Conservation (phyloP, 23 tunicate genomes). For the Halocynthia aurantium region DNA sequence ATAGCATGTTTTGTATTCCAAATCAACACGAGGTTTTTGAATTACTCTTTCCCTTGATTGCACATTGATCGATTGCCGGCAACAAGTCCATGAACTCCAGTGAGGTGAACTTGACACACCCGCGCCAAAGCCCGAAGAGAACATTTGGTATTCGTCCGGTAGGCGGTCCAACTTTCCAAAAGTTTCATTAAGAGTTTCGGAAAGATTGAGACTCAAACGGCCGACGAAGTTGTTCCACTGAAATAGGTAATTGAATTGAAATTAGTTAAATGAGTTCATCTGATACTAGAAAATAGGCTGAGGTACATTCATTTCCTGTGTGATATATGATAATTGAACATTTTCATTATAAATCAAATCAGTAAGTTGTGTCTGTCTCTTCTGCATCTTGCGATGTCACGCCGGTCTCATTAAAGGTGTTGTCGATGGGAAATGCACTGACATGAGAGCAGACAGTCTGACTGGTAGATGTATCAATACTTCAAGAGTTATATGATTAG, state of each 20-base stretch:
- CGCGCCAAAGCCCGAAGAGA: slow-evolving; percentile 8
- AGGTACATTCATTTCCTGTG: no score
- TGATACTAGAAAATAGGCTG: no score
- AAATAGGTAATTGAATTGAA: background rate
- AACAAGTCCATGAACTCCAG: slow-evolving; percentile 24
- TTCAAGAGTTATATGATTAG: no score
- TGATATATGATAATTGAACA: no score
- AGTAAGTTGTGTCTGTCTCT: no score
- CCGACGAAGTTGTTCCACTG: slow-evolving; percentile 10
- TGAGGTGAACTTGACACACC: background rate
- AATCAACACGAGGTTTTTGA: slow-evolving; percentile 7
- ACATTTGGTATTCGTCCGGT: slow-evolving; percentile 8
- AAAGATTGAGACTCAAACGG: slow-evolving; percentile 3
- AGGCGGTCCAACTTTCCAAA: slow-evolving; percentile 2
- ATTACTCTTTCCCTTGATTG: slow-evolving; percentile 2
- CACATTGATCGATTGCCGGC: slow-evolving; percentile 7
- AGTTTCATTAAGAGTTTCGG: slow-evolving; percentile 9
- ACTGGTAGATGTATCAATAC: no score
- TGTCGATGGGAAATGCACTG: no score
- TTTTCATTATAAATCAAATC: no score
- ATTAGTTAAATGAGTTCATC: no score
- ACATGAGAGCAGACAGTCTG: no score
- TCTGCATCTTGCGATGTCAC: no score
- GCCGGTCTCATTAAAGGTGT: no score
- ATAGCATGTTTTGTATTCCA: slow-evolving; percentile 12